These are phyloP conservation scores for Aptenodytes patagonicus DNA, from an alignment of 2,113 vertebrate species.

Conservation along the genomic window DNA sequence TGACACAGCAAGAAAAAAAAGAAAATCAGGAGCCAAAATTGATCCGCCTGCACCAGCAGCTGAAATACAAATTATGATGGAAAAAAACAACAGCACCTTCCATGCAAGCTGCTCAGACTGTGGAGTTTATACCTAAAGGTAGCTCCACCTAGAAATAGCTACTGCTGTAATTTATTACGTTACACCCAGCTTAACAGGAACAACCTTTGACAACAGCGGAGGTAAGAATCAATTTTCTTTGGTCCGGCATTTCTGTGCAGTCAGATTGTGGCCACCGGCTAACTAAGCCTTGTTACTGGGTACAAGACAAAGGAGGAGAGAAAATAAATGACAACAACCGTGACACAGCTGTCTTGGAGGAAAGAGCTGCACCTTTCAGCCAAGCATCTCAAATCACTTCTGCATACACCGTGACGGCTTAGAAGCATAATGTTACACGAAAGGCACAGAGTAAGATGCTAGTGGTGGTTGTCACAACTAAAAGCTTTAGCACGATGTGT, in stretches of 20 bases:
- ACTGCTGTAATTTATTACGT: not conserved
- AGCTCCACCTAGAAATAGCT: not conserved
- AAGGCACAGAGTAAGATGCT: not conserved
- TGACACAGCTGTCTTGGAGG: not conserved
- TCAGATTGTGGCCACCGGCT: not conserved
- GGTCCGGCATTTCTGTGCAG: not conserved
- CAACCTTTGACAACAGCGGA: not conserved
- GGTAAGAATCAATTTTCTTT: not conserved
- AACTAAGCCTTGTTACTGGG: not conserved
- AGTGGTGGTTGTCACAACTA: not conserved
- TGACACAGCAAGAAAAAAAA: not conserved
- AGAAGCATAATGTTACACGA: not conserved
- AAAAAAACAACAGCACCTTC: not conserved
- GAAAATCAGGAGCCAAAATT: not conserved
- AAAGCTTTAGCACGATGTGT: not conserved
- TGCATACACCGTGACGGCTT: rapidly evolving
- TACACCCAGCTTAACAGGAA: not conserved
- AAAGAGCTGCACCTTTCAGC: not conserved
- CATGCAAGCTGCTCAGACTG: not conserved
- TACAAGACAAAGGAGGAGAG: not conserved
- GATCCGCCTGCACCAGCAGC: not conserved
- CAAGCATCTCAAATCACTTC: not conserved
- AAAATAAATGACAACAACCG: not conserved
- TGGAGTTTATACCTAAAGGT: not conserved
- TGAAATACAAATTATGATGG: not conserved